Base-by-base conservation (phyloP, 2,888 invertebrate species). In the Phania funesta region DNA sequence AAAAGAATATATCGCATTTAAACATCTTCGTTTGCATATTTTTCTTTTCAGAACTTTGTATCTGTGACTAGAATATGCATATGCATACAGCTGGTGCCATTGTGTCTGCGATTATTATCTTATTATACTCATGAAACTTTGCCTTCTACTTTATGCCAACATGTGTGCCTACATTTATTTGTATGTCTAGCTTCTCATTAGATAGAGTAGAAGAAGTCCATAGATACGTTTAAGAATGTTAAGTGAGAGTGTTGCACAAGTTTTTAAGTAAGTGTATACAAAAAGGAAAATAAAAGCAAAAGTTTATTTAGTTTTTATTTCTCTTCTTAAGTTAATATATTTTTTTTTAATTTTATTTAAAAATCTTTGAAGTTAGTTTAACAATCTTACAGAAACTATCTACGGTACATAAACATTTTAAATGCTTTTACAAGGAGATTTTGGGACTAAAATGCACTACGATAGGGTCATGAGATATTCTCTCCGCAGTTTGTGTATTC, bases 51-150 rank as follows among this genome's bases (percentile, higher is more conserved):
- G 11, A 65, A 67, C 29, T 67, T 41, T 52, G 26, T n/a, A 20
- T 67, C 41, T 26, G 35, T 29, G 2, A 41, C 7, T 29, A 24
- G 16, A 62, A 22, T n/a, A n/a, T 74, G 44, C 54, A 62, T 46
- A 74, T 64, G 22, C 64, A 44, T 64, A 54, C 64, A 75, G 13
- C 41, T 85, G 88, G 84, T 86, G 88, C 87, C 88, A 79, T 86
- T 78, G 82, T 87, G 88, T 89, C 88, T 88, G 89, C 85, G 89
- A 88, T 88, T 88, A 85, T 88, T 87, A 88, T 89, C 88, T 88
- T 65, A 75, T 84, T 82, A 50, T 26, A 70, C 70, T 78, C 81
- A 78, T 82, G 81, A 68, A 76, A 65, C 64, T 71, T 68, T 52
- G 24, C 20, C 26, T 67, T 52, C 35, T 58, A 2, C 16, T 35